Evolutionary conservation across 2,888 invertebrate genomes (phyloP).

Genomic region (Thymelicus sylvestris): DNA sequence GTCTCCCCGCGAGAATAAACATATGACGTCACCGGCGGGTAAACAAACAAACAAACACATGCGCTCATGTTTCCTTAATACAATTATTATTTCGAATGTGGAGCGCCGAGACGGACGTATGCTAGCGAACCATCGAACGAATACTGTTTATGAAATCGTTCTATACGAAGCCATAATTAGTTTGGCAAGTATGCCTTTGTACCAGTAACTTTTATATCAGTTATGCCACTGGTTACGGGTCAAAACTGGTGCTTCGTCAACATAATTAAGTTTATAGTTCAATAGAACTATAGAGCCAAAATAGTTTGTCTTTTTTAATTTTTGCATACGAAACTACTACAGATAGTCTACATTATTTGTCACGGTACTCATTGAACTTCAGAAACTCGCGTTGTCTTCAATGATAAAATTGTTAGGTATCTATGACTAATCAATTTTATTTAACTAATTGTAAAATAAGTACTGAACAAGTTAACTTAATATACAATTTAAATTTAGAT

Average conservation of each 20-base stretch:
- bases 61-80: slow-evolving; percentile 85
- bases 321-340: neutral
- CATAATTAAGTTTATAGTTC: neutral
- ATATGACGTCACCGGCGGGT: slow-evolving; percentile 84
- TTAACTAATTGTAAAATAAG: no score
- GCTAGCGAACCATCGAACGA: slow-evolving; percentile 5
- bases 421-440: no score
- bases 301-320: neutral
- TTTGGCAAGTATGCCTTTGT: slow-evolving; percentile 5
- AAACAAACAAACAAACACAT: slow-evolving; percentile 86
- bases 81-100: slow-evolving; percentile 85
- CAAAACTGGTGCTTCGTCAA: neutral
- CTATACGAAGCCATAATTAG: slow-evolving; percentile 15
- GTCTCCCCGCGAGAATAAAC: slow-evolving; percentile 81
- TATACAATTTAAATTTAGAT: no score
- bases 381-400: no score
- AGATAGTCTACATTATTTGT: neutral
- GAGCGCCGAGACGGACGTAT: slow-evolving; percentile 71
- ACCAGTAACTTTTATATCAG: neutral
- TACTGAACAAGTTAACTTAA: no score
- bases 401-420: no score
- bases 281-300: neutral
- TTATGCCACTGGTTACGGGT: neutral
- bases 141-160: slow-evolving; percentile 14
- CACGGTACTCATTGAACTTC: no score